Evolutionary conservation across 2,797 vertebrate species (phyloP), one percentile per base, ranked within the genome.

Genomic region (Remorina albescens): DNA sequence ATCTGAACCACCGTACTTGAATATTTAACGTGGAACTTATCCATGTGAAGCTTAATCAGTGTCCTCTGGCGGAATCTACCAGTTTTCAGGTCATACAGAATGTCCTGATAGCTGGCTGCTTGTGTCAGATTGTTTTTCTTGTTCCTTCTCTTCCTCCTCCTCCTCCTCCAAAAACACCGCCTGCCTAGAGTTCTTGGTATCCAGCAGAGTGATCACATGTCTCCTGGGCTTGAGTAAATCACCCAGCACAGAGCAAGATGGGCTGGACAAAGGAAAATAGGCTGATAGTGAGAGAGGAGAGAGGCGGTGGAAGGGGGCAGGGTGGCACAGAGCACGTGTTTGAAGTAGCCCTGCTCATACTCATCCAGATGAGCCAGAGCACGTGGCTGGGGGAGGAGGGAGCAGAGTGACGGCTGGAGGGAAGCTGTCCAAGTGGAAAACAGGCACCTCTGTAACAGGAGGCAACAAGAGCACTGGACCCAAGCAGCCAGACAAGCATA

Each of bases 201-300:
- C 92, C 90, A 89, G 88, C 86, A 69, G 87, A 77, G 88, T 75
- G 88, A 88, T 92, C 91, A 92, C 90, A 91, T 93, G 92, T 90
- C 85, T 86, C 70, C 62, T 65, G 59, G 83, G 80, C 88, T 81
- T 70, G 71, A 87, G 82, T 84, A 87, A 85, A 88, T 89, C 88
- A 88, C 82, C 83, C 80, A 81, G 82, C 76, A 56, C 66, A 70
- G 69, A 58, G 76, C 75, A 51, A 83, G 81, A 78, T 76, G 81
- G 82, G 81, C 78, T 57, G 73, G 76, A 87, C 79, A 86, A 88
- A 80, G 71, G 72, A 67, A 82, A 86, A 80, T 13, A 86, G 81
- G 74, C 84, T 82, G 82, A 88, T 80, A 87, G 78, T 2, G 37
- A 72, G 78, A 41, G 67, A 80, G 72, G 49, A 34, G 63, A 23